Evolutionary conservation across 2,888 invertebrate species (phyloP).

Genomic region (Mimas tiliae): DNA sequence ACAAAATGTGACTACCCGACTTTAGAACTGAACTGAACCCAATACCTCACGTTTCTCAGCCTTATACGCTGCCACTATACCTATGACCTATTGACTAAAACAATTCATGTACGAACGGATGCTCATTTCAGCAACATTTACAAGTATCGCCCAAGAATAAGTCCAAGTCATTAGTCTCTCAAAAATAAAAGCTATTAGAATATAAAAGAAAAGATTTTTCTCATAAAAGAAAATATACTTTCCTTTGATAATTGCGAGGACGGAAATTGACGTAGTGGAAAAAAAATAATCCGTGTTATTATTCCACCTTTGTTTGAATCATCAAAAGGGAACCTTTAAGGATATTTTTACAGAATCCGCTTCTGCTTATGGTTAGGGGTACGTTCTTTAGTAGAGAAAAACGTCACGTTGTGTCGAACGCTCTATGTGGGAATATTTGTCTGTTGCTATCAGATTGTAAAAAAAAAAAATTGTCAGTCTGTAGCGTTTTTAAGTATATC

Average conservation of each 20-base stretch:
- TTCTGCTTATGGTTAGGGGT: constrained; percentile 46
- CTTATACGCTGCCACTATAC: too few species aligned
- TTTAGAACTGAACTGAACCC: too few species aligned
- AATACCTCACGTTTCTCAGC: too few species aligned
- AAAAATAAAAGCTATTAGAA: constrained; percentile 17
- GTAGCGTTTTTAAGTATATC: too few species aligned
- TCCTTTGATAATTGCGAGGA: constrained; percentile 54
- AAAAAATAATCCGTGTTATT: constrained; percentile 58
- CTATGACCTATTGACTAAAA: background rate
- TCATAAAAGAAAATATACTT: constrained; percentile 47
- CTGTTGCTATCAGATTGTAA: background rate
- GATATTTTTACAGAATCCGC: constrained; percentile 56
- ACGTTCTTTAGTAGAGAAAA: background rate
- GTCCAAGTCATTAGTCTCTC: constrained; percentile 17
- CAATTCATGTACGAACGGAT: background rate
- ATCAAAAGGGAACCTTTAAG: constrained; percentile 56
- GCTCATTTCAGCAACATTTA: constrained; percentile 3
- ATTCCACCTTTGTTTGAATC: constrained; percentile 62
- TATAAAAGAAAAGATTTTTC: constrained; percentile 30
- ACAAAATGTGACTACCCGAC: too few species aligned
- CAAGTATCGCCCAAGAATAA: background rate
- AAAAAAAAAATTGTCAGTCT: background rate
- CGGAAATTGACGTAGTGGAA: constrained; percentile 49
- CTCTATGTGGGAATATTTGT: background rate
- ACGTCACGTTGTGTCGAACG: background rate